These are phyloP conservation scores for Siderastrea siderea DNA, from an alignment of 92 coral and sea anemone species.

Conservation along the genomic window DNA sequence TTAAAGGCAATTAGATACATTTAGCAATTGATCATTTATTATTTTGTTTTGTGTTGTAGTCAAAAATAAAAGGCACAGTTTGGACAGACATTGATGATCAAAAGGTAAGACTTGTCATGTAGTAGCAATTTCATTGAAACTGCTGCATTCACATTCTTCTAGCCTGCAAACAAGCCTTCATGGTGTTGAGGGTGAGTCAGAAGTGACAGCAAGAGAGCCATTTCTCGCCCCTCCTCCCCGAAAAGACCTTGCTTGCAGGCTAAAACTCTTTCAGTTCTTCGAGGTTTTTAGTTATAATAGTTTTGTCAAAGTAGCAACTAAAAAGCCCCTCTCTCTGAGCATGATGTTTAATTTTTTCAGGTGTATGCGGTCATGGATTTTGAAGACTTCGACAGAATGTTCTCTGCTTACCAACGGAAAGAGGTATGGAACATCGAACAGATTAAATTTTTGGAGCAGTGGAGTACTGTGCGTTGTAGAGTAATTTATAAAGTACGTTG, in stretches of 20 bases:
- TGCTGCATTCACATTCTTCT: too few species aligned
- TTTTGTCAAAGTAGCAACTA: background rate
- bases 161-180: too few species aligned
- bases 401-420: slow-evolving; percentile 95
- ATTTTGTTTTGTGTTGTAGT: slow-evolving; percentile 47
- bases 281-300: background rate
- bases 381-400: slow-evolving; percentile 98
- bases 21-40: background rate
- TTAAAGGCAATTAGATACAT: too few species aligned
- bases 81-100: slow-evolving; percentile 98
- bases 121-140: background rate
- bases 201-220: too few species aligned
- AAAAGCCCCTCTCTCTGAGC: background rate
- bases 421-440: slow-evolving; percentile 45
- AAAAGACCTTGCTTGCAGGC: background rate
- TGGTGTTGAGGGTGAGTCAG: too few species aligned
- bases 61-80: slow-evolving; percentile 98
- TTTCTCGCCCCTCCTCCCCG: too few species aligned
- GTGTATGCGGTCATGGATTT: slow-evolving; percentile 95
- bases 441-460: background rate
- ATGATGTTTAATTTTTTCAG: slow-evolving; percentile 32
- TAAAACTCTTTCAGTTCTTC: background rate
- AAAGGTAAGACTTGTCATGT: slow-evolving; percentile 66
- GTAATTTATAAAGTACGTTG: background rate
- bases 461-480: background rate